Conservation (phyloP, 2,797 vertebrate genomes). For the Ctenopoma multispine region DNA sequence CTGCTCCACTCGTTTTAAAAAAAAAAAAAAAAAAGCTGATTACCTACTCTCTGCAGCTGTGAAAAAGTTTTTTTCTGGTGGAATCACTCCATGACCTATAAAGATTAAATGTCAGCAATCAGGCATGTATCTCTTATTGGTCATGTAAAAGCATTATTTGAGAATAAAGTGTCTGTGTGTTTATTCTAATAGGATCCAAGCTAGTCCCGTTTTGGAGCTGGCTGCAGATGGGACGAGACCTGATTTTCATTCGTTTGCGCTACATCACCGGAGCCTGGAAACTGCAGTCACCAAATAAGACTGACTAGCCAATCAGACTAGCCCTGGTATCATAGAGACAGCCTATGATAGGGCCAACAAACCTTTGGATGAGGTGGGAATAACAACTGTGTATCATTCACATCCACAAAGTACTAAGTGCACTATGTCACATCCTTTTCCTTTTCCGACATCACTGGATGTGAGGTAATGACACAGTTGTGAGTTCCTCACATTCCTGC, state of each 20-base stretch:
- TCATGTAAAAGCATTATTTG: constrained; percentile 9
- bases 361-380: constrained; percentile 49
- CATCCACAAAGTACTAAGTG: constrained; percentile 18
- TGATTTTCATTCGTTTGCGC: constrained; percentile 94
- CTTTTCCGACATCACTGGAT: constrained; percentile 17
- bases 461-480: constrained; percentile 42
- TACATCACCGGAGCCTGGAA: constrained; percentile 97
- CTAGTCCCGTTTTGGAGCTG: constrained; percentile 98
- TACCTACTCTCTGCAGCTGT: neutral
- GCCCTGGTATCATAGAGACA: constrained; percentile 36
- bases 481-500: constrained; percentile 41
- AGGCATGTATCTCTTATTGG: neutral
- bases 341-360: constrained; percentile 35
- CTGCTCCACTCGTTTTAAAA: no score
- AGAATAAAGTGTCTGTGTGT: constrained; percentile 23
- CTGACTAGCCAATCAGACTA: constrained; percentile 71
- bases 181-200: constrained; percentile 90
- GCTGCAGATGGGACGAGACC: constrained; percentile 97
- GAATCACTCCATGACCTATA: neutral
- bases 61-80: no score
- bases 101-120: constrained; percentile 6
- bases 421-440: constrained; percentile 9
- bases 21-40: no score
- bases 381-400: constrained; percentile 40
- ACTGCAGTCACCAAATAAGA: constrained; percentile 86